A percentile compares a stretch with the other conserved stretches of the same genome.
These are phyloP conservation scores for Helostoma temminkii DNA, from an alignment of 2,797 vertebrate genomes.

Conservation along the genomic window DNA sequence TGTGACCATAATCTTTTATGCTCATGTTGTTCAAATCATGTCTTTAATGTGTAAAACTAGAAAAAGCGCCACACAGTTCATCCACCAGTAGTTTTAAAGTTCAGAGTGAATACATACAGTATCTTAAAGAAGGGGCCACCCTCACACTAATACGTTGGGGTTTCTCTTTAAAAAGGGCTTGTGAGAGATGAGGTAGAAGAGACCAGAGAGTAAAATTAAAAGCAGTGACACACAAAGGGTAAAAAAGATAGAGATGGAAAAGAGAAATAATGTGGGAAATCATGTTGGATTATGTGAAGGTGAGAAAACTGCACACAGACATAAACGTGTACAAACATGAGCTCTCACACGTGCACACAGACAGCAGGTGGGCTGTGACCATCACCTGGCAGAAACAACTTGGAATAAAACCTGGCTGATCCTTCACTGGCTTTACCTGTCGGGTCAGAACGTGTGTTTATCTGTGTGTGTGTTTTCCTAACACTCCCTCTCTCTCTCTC, in stretches of 20 bases:
- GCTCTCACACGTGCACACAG: constrained; percentile 42
- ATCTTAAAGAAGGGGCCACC: no score
- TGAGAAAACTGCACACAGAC: constrained; percentile 8
- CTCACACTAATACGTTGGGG: no score
- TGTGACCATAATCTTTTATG: no score
- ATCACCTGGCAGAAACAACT: constrained; percentile 29
- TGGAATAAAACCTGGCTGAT: constrained; percentile 52
- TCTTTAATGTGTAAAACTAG: no score
- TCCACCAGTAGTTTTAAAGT: no score
- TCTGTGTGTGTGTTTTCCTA: constrained; percentile 1
- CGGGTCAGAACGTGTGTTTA: constrained; percentile 43
- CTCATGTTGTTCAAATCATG: no score
- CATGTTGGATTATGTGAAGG: constrained; percentile 31
- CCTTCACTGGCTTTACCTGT: constrained; percentile 52
- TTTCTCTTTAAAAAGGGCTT: no score
- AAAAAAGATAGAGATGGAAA: constrained; percentile 7
- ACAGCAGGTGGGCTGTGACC: constrained; percentile 22
- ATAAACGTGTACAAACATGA: constrained; percentile 19
- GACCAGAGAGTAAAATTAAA: constrained; percentile 21
- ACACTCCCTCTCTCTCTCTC: background rate
- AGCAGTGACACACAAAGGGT: background rate
- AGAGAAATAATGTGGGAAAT: background rate
- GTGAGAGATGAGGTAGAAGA: background rate
- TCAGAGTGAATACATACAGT: no score
- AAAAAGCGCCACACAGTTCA: no score